Evolutionary conservation across 2,113 vertebrate species (phyloP).

Genomic region (Phocoena phocoena): DNA sequence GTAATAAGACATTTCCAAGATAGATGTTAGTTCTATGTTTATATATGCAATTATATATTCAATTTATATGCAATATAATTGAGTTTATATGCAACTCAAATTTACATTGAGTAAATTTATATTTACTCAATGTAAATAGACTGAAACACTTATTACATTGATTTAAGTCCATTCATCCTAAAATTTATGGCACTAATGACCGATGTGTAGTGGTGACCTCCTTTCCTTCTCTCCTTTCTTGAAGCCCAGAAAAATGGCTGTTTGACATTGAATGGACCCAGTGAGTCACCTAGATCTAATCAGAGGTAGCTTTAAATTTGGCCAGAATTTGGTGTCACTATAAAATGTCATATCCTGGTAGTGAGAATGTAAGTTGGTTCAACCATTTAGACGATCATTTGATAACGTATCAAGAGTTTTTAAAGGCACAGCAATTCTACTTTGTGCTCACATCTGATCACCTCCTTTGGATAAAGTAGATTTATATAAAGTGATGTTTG

Average conservation of each 20-base stretch:
- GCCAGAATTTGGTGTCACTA: background rate
- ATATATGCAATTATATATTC: background rate
- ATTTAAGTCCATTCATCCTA: background rate
- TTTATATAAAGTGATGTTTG: background rate
- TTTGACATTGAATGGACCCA: background rate
- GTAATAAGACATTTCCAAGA: background rate
- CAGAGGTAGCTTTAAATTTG: constrained; percentile 35
- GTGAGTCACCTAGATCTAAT: background rate
- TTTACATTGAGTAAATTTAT: too few relatives aligned
- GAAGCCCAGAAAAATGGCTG: constrained; percentile 10
- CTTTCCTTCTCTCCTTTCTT: constrained; percentile 19
- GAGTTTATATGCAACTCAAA: too few relatives aligned
- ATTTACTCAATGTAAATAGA: background rate
- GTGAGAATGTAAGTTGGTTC: constrained; percentile 31
- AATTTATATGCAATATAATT: background rate
- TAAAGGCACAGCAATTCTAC: background rate
- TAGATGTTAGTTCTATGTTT: background rate
- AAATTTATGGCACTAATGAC: constrained; percentile 48
- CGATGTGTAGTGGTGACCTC: background rate
- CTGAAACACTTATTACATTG: constrained; percentile 8
- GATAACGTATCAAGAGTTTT: background rate
- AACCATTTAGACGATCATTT: background rate
- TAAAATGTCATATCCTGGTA: background rate
- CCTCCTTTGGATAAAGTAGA: background rate
- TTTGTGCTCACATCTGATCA: background rate